Percentiles rank a stretch among this genome's conserved stretches.
These are phyloP conservation scores for Cryptocheilus praepositus DNA, from an alignment of 2,888 invertebrate species.

Conservation along the genomic window DNA sequence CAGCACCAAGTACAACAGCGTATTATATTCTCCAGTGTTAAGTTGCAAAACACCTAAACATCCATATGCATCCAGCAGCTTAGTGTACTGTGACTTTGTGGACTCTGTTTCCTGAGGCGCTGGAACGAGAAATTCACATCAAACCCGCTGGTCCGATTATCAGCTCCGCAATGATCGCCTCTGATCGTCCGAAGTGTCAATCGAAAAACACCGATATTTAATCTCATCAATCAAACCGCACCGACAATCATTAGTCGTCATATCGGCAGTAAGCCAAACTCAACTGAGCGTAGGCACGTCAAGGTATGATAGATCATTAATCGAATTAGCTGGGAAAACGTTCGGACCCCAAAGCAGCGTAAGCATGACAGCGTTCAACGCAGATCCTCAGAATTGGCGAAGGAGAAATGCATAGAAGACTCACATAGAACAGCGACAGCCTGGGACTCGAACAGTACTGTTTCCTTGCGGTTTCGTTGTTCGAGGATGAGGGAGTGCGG, in stretches of 20 bases:
- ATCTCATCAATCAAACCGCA: neutral
- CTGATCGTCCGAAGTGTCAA: neutral
- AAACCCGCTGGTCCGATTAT: no score
- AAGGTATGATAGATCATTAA: no score
- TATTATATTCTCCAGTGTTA: conserved; percentile 86
- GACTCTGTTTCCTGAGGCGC: conserved; percentile 92
- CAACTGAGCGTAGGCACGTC: no score
- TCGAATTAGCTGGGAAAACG: no score
- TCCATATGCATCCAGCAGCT: conserved; percentile 96
- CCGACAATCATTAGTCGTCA: no score
- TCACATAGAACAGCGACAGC: conserved; percentile 90
- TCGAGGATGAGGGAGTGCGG: conserved; percentile 94
- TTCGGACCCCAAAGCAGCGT: no score
- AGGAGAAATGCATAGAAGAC: conserved; percentile 61
- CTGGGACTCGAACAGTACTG: conserved; percentile 93
- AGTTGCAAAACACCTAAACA: conserved; percentile 95
- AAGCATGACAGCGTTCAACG: no score
- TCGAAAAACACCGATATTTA: neutral
- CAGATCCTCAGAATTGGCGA: no score
- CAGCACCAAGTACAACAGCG: conserved; percentile 91
- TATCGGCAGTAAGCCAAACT: no score
- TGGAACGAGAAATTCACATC: conserved; percentile 61
- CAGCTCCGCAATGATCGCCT: neutral
- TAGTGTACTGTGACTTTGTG: conserved; percentile 91
- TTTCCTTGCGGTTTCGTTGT: conserved; percentile 90